phyloP scores from a whole-genome alignment of 1,140 invertebrate genomes.

The Rhizoglyphus robini region DNA sequence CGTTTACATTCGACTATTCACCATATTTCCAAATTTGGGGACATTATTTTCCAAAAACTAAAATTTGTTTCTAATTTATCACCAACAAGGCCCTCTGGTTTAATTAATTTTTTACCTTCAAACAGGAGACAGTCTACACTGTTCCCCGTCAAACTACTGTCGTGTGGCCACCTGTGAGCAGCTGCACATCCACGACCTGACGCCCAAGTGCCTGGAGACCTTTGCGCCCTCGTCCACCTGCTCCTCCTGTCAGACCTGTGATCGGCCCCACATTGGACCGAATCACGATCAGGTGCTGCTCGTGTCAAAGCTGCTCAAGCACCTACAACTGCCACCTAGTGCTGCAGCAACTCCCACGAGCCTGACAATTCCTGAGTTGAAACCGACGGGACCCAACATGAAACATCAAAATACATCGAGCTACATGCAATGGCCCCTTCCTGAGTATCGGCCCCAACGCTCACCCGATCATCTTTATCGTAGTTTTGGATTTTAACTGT shows the following conservation, averaged over 20 bases:
- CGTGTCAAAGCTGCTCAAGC: neutral
- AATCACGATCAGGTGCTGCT: conserved; percentile 9
- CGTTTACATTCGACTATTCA: too few species aligned
- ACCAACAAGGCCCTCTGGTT: too few species aligned
- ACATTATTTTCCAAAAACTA: too few species aligned
- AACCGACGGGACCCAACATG: neutral
- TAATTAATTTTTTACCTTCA: too few species aligned
- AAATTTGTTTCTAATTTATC: too few species aligned
- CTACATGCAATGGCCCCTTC: neutral
- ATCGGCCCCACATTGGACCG: conserved; percentile 12
- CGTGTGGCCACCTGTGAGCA: conserved; percentile 18
- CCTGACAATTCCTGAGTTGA: neutral
- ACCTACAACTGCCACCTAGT: neutral
- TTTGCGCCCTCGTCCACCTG: conserved; percentile 15
- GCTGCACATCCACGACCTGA: conserved; percentile 10
- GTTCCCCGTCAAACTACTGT: conserved; percentile 18
- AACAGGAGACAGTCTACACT: too few species aligned
- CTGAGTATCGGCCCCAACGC: conserved; percentile 8
- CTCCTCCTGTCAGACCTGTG: conserved; percentile 7
- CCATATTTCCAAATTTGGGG: too few species aligned
- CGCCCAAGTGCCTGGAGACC: conserved; percentile 17
- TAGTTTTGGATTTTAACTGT: conserved; percentile 13
- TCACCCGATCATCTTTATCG: conserved; percentile 9
- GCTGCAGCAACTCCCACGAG: neutral
- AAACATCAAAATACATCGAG: neutral